Conservation (phyloP, 2,888 invertebrate genomes). For the Zygothrica quintamaculata region DNA sequence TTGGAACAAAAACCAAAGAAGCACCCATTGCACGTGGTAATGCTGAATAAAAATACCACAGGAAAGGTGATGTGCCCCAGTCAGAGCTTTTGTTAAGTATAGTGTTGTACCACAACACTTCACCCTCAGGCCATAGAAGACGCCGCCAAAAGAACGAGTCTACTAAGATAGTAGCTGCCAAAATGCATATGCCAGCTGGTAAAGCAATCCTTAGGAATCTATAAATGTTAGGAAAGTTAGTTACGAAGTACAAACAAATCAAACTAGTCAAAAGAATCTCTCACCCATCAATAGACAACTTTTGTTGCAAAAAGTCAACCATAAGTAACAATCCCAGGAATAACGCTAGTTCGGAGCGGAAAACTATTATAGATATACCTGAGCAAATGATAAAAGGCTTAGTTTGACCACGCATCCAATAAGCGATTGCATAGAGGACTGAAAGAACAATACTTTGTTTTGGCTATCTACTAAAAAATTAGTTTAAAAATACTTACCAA, state of each 20-base stretch:
- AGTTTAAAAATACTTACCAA: slow-evolving; percentile 89
- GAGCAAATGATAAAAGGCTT: slow-evolving; percentile 91
- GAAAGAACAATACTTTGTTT: no score
- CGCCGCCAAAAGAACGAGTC: slow-evolving; percentile 98
- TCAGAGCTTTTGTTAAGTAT: slow-evolving; percentile 96
- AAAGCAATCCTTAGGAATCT: slow-evolving; percentile 90
- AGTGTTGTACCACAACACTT: slow-evolving; percentile 98
- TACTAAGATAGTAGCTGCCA: slow-evolving; percentile 90
- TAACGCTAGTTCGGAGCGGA: slow-evolving; percentile 94
- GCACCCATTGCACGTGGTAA: slow-evolving; percentile 95
- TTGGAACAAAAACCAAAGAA: slow-evolving; percentile 91
- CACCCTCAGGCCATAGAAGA: slow-evolving; percentile 97
- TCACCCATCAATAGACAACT: slow-evolving; percentile 89
- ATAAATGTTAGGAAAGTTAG: not conserved
- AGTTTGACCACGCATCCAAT: slow-evolving; percentile 92
- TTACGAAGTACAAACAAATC: no score
- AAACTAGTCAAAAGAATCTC: not conserved
- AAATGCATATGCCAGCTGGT: slow-evolving; percentile 89
- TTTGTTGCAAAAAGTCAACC: slow-evolving; percentile 90
- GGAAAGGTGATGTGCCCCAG: slow-evolving; percentile 97
- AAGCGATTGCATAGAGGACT: slow-evolving; percentile 94
- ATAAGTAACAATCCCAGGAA: slow-evolving; percentile 94
- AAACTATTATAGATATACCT: slow-evolving; percentile 95
- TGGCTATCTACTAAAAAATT: no score
- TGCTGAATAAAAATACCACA: slow-evolving; percentile 99